Evolutionary conservation across 1,140 invertebrate species (phyloP), one percentile per base, ranked within the genome.

Genomic region (Aphelinus atriplicis): DNA sequence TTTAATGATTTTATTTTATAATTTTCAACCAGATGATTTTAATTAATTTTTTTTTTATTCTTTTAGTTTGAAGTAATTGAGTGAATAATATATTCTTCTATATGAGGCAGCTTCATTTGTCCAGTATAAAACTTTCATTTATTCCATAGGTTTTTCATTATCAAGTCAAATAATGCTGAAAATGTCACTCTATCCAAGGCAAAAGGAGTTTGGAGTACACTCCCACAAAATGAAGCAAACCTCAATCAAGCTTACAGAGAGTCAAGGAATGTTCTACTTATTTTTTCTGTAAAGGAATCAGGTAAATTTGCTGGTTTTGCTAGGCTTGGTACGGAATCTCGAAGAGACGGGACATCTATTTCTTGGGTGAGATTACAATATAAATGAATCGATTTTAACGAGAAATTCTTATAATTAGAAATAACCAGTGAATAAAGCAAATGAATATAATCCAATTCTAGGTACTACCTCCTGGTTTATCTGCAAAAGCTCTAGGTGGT

Each of bases 211-310:
- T 99, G 97, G 98, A 98, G 97, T 7, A 99, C 98, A 4, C 91
- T 98, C 69, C 97, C 96, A 10, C 96, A 97, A 86, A 99, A 99
- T 89, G 97, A 99, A 90, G 92, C 94, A 1, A 98, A 97, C 88
- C 90, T 99, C 45, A 99, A 98, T 88, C 94, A 97, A 89, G 97
- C 97, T 1, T 97, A 94, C 81, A 92, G 92, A 81, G 96, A 97
- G 85, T 94, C 94, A 68, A 91, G 96, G 82, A 99, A 98, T 90
- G 97, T 99, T 3, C 90, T 99, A 74, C 89, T 99, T 46, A 94
- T 99, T 82, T 99, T 98, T 90, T 98, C 97, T 63, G 97, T 99
- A 0, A 98, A 98, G 88, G 97, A 99, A 89, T 98, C 96, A 89
- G 97, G 97, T 76, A 96, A 96, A 83, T 95, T 95, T 90, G 90